A percentile compares a stretch with the other conserved stretches of the same genome.
Evolutionary conservation across 2,888 invertebrate genomes (phyloP).

Genomic region (Monoplex corrugatus): DNA sequence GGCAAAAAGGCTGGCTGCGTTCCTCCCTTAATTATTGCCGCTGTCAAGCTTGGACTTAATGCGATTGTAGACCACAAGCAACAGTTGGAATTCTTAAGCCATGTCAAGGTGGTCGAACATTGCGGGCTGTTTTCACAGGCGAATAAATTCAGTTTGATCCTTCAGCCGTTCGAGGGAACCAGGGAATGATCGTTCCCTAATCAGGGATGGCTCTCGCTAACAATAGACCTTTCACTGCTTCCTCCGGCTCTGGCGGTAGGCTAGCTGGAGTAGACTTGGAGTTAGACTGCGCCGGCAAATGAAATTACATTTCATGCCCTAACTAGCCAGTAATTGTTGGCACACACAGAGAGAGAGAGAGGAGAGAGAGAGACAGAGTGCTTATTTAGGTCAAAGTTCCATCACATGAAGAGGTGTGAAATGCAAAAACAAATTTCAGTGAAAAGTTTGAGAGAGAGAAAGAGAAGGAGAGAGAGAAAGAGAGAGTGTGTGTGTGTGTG

Average conservation of each 20-base stretch:
- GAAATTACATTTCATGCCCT: conserved; percentile 31
- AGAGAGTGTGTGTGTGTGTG: too few species aligned
- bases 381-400: too few species aligned
- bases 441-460: too few species aligned
- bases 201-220: conserved; percentile 38
- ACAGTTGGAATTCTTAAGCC: conserved; percentile 17
- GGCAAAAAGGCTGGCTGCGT: neutral
- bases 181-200: conserved; percentile 43
- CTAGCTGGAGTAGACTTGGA: neutral
- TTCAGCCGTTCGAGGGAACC: conserved; percentile 2
- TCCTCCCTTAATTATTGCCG: neutral
- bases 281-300: conserved; percentile 13
- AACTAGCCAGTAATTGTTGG: conserved; percentile 40
- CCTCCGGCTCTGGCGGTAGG: neutral
- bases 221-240: conserved; percentile 21
- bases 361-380: too few species aligned
- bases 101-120: neutral
- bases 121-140: conserved; percentile 45
- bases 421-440: too few species aligned
- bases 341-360: too few species aligned
- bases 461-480: too few species aligned
- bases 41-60: conserved; percentile 30
- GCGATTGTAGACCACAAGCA: neutral
- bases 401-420: too few species aligned
- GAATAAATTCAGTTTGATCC: conserved; percentile 44